Evolutionary conservation across 2,888 invertebrate genomes (phyloP), one percentile per base, ranked within the genome.

Genomic region (Eupelmus urozonus): DNA sequence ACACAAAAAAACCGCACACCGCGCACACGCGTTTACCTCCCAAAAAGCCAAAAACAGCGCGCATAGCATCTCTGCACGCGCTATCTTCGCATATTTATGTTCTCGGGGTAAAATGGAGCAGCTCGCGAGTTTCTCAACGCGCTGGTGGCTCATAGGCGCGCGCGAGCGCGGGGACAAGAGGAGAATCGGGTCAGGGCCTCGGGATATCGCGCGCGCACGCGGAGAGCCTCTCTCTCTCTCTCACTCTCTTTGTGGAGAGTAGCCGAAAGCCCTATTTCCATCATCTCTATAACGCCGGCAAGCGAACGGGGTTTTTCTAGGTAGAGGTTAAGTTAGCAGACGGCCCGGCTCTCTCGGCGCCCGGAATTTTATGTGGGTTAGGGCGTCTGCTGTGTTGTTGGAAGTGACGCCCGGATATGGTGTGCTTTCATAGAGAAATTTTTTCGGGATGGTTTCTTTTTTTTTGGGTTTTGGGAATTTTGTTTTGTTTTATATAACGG

Each of bases 161-260:
- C 40, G 29, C 27, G 70, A 53, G 69, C 11, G 69, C 11, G 16
- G 27, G 59, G n/a, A 20, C 27, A 55, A 69, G 9, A 23, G 53
- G 42, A 55, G 57, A 78, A 74, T 70, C 69, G 23, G 74, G 78
- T 78, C 78, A 78, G 69, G 73, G 74, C 70, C 74, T 70, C 78
- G 69, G 66, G 76, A 65, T 71, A 62, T 65, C 40, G 59, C 53
- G 40, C 49, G 29, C 45, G 51, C n/a, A n/a, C n/a, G n/a, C n/a
- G n/a, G n/a, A n/a, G n/a, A n/a, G 13, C 18, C 16, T 40, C n/a
- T 25, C 1, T 27, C 9, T 45, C 34, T 34, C 34, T 34, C 34
- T 34, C 34, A 5, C 34, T 34, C 34, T 34, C 34, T 34, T 34
- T 9, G 34, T 34, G 45, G 60, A 18, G 34, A 25, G 57, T n/a